Evolutionary conservation across 2,113 vertebrate species (phyloP).

Genomic region (Bambusicola thoracicus): DNA sequence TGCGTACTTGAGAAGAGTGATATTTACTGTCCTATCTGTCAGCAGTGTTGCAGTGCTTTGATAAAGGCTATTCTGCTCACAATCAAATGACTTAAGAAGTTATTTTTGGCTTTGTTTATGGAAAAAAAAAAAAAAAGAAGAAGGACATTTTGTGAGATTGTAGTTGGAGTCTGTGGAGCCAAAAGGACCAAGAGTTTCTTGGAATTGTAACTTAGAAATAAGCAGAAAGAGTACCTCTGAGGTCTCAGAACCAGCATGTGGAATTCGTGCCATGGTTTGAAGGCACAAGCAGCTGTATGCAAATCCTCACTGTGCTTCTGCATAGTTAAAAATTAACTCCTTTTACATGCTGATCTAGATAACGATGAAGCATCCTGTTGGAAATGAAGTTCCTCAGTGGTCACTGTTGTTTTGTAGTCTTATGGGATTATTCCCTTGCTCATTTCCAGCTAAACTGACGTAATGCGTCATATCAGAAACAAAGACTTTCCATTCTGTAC

Average conservation of each 20-base stretch:
- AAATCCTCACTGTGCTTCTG: not conserved
- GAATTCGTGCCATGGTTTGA: not conserved
- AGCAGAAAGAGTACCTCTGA: not conserved
- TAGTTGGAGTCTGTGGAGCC: constrained; percentile 53
- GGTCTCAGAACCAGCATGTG: not conserved
- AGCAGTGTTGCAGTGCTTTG: constrained; percentile 42
- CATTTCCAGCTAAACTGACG: not conserved
- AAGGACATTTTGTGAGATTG: constrained; percentile 69
- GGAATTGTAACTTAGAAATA: constrained; percentile 22
- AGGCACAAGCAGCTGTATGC: not conserved
- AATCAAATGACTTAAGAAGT: constrained; percentile 70
- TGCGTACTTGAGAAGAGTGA: constrained; percentile 9
- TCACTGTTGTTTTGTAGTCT: not conserved
- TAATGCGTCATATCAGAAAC: not conserved
- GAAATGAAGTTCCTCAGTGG: not conserved
- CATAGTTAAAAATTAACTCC: not conserved
- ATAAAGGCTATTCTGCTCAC: constrained; percentile 60
- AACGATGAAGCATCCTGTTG: not conserved
- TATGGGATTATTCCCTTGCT: not conserved
- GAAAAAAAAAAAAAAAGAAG: constrained; percentile 63
- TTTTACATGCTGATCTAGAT: not conserved
- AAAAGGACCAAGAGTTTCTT: constrained; percentile 68
- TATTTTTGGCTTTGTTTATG: constrained; percentile 79
- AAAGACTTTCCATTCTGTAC: not conserved
- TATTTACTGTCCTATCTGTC: constrained; percentile 61